Base-by-base conservation (phyloP, 2,888 invertebrate species). In the Minunthozetes semirufus region DNA sequence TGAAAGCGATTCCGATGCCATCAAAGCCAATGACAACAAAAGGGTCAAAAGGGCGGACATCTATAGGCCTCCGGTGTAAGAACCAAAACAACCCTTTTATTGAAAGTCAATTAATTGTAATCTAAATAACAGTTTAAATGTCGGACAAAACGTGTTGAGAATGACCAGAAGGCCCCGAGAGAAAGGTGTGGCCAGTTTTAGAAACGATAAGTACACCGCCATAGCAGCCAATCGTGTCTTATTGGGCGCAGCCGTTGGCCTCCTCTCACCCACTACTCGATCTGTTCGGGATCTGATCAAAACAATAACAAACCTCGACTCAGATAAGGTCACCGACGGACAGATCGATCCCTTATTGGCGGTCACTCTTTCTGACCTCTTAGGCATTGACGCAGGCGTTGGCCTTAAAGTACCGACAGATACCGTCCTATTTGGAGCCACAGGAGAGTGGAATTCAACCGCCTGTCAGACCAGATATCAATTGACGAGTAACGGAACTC, bases 141-240 rank as follows among this genome's bases (percentile, higher is more conserved):
- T 42, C 13, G 19, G 66, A 8, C 38, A 38, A 1, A 33, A 33
- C 29, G 19, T 17, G 1, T 9, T 27, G 17, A 38, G n/a, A 11
- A 22, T 63, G 19, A 75, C 76, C 27, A 48, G 48, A 46, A 68
- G 33, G 46, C 76, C 76, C 1, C 72, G 76, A 0, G 76, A 79
- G 75, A 71, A 72, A 15, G 79, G 79, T 2, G 79, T 79, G 1
- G 79, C 71, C 8, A 78, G 77, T 70, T 72, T 78, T 15, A 72
- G 75, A 19, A 59, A 61, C 5, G 72, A 75, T 17, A 29, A 46
- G 25, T 72, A 25, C 1, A 76, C 76, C 19, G 78, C 78, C 9
- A 74, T 79, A 33, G 73, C 77, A 8, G 25, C 76, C 17, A 75
- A 72, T 27, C 77, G 74, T 38, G 77, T 79, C 9, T 74, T 79